These are phyloP conservation scores for Probaryconus sp. DNA, from an alignment of 1,140 invertebrate genomes.

Conservation along the genomic window DNA sequence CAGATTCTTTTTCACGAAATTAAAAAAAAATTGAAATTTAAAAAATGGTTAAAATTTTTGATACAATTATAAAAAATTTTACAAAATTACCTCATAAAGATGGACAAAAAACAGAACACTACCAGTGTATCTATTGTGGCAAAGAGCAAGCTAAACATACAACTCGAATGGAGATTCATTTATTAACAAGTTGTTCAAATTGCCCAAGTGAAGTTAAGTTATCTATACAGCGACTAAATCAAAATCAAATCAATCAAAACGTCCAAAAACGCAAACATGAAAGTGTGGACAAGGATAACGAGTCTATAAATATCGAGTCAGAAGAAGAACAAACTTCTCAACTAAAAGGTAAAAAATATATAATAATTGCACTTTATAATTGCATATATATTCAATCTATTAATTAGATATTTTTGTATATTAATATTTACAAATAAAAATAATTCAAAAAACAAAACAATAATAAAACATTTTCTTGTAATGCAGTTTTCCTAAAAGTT, in stretches of 20 bases:
- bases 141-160: conserved; percentile 19
- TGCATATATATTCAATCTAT: too few species aligned
- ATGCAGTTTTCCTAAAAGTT: too few species aligned
- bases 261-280: conserved; percentile 4
- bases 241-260: conserved; percentile 5
- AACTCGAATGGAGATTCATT: conserved; percentile 21
- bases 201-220: conserved; percentile 6
- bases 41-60: conserved; percentile 23
- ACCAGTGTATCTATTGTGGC: conserved; percentile 21
- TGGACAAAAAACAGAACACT: conserved; percentile 26
- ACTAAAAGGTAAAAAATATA: too few species aligned
- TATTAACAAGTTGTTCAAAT: conserved; percentile 3
- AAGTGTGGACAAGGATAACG: too few species aligned
- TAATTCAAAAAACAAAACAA: too few species aligned
- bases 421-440: too few species aligned
- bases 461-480: too few species aligned
- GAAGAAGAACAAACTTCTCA: not conserved
- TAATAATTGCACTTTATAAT: too few species aligned
- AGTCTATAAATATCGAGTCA: too few species aligned
- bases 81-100: conserved; percentile 9
- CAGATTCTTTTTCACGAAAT: too few species aligned
- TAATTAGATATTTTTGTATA: too few species aligned
- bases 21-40: not conserved
- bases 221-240: not conserved
- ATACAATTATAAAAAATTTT: conserved; percentile 25